Evolutionary conservation across 2,797 vertebrate species (phyloP).

Genomic region (Buphagus erythrorhynchus): DNA sequence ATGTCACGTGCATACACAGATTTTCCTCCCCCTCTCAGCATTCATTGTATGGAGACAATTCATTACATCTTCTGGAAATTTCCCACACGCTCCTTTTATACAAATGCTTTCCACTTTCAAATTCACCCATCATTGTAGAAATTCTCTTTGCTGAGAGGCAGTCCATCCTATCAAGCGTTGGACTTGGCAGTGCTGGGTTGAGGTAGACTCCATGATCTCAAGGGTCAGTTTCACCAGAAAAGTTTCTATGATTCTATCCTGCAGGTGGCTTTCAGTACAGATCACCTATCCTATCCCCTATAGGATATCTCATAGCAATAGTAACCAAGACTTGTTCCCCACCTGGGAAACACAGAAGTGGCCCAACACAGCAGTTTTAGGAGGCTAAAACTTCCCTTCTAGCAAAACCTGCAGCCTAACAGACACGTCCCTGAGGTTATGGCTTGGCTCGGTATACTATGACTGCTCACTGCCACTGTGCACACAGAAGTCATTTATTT

Average conservation of each 20-base stretch:
- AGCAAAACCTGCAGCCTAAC: neutral
- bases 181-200: neutral
- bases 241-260: neutral
- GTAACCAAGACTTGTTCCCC: accelerated
- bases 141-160: neutral
- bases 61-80: neutral
- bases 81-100: neutral
- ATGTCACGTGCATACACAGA: accelerated
- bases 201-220: neutral
- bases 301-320: accelerated
- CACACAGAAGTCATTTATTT: neutral
- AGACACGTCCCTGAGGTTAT: neutral
- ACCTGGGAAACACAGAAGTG: accelerated
- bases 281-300: neutral
- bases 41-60: neutral
- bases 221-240: neutral
- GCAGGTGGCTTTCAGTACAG: neutral
- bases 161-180: neutral
- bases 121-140: neutral
- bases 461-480: neutral
- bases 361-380: neutral
- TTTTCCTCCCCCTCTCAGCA: accelerated
- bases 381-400: neutral
- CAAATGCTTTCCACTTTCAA: neutral
- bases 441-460: accelerated